Base-by-base conservation (phyloP, 1,140 invertebrate genomes). In the Drosophila virilis region DNA sequence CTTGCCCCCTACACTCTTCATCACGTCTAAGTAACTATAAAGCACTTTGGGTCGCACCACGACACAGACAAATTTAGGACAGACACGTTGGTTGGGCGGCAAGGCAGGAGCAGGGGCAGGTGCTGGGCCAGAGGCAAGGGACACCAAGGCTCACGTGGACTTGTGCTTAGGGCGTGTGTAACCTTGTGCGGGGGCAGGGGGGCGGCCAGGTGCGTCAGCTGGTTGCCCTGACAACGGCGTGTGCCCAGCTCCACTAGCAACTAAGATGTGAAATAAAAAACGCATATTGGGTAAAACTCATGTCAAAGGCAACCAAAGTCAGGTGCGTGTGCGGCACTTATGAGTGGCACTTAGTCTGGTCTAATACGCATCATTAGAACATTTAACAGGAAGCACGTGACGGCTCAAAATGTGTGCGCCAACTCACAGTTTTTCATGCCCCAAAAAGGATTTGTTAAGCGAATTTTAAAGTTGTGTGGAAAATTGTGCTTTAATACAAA, bases 331-430 rank as follows among this genome's bases (percentile, higher is more conserved):
- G 81, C 61, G 76, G 84, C 80, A 89, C 83, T 86, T 88, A 83
- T 86, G 83, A 79, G 80, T 88, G 83, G 84, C 83, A 89, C 84
- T 88, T 88, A 83, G 83, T 77, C 84, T 84, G 76, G 73, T 77
- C 85, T 88, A 88, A 88, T 88, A 88, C 84, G 80, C 85, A 89
- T 88, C 84, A 88, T 88, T 88, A 89, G 84, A 89, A 82, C 80
- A 88, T 88, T 88, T 88, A 88, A 88, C 84, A 88, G 84, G 84
- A 88, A 89, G 78, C 84, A 88, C 84, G 84, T 88, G 84, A 88
- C 80, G 59, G 43, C 59, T 66, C 57, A 61, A 60, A 46, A 37
- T 52, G 38, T 54, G 38, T 40, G 52, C 37, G 13, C 9, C 10
- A 46, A 46, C 54, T 52, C 48, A 58, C 58, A 67, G 68, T 69